Percentiles rank a stretch among this genome's conserved stretches.
phyloP scores from a whole-genome alignment of 2,888 invertebrate species.

The Nemotelus pantherinus region DNA sequence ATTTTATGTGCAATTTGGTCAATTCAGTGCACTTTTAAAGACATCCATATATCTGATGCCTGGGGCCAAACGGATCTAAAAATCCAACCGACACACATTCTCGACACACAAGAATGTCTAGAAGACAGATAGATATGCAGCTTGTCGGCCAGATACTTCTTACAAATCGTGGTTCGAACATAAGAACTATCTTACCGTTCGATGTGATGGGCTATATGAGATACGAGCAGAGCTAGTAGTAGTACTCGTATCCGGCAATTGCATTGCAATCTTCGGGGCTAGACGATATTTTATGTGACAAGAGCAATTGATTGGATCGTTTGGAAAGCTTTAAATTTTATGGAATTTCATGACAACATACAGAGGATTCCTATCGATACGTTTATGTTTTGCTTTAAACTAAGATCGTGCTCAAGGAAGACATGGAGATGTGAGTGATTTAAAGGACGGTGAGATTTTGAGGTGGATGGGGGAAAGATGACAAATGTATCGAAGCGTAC shows the following conservation, averaged over 20 bases:
- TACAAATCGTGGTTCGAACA: slow-evolving; percentile 30
- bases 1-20: slow-evolving; percentile 45
- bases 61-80: background rate
- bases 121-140: background rate
- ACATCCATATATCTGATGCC: background rate
- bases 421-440: too few species aligned
- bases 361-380: slow-evolving; percentile 20
- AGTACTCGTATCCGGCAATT: background rate
- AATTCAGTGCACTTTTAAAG: slow-evolving; percentile 41
- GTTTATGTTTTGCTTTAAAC: background rate
- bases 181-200: background rate
- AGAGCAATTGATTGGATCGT: slow-evolving; percentile 38
- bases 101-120: background rate
- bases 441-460: background rate
- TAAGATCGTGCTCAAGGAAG: too few species aligned
- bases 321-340: slow-evolving; percentile 39
- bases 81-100: background rate
- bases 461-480: background rate
- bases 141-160: slow-evolving; percentile 2
- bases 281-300: slow-evolving; percentile 40
- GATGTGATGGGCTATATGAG: background rate
- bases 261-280: slow-evolving; percentile 23
- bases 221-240: background rate
- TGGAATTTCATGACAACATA: slow-evolving; percentile 14
- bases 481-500: too few species aligned